Evolutionary conservation across 2,113 vertebrate genomes (phyloP), one percentile per base, ranked within the genome.

Genomic region (Tympanuchus pallidicinctus): DNA sequence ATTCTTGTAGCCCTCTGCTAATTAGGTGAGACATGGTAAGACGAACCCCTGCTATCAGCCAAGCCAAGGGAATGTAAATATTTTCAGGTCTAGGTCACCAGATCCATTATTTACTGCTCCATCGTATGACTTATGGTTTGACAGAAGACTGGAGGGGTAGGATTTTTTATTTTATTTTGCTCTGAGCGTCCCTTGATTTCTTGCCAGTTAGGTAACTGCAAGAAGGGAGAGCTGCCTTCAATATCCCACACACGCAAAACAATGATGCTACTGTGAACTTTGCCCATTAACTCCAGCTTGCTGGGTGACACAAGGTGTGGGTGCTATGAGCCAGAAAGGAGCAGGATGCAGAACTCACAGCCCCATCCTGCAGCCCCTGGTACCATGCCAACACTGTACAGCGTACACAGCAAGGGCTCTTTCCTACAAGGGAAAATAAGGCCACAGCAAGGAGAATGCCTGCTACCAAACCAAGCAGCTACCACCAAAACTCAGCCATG

Each of bases 11-110:
- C 89, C 77, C 3, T 12, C 88, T 86, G 93, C 84, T 97, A 97
- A 97, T 97, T 96, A 97, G 96, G 96, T 97, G 96, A 94, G 92
- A 97, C 91, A 1, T 24, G 78, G 75, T 89, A 91, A 95, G 92
- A 93, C 2, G 64, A 95, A 67, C 81, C 90, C 73, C 89, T 74
- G 78, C 93, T 97, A 97, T 97, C 97, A 95, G 95, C 56, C 89
- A 84, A 94, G 83, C 88, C 89, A 67, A 67, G 66, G 75, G 60
- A 97, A 97, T 93, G 95, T 96, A 97, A 97, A 97, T 97, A 96
- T 96, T 96, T 97, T 82, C 87, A 95, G 91, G 94, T 85, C 90
- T 89, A 86, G 87, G 90, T 96, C 92, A 94, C 81, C 88, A 90
- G 83, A 93, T 88, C 88, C 88, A 90, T 96, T 97, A 96, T 96